phyloP scores from a whole-genome alignment of 1,140 invertebrate species.

The Mylabris phalerata region DNA sequence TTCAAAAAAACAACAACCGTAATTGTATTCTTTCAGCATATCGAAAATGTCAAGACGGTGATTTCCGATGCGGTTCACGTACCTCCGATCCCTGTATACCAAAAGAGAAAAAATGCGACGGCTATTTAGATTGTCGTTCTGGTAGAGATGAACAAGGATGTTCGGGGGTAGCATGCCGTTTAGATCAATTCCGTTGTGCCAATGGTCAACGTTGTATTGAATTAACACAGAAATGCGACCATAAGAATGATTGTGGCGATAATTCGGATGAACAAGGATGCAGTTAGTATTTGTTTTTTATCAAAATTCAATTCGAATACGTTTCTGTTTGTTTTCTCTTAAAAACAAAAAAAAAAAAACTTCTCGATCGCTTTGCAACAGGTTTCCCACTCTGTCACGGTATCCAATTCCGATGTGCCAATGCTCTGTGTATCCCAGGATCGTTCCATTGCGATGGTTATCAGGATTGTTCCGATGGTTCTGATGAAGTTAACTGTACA shows the following conservation, averaged over 20 bases:
- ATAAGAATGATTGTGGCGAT: conserved; percentile 83
- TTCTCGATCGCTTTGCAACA: conserved; percentile 37
- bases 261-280: conserved; percentile 83
- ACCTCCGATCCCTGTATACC: conserved; percentile 70
- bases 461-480: conserved; percentile 77
- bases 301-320: too few species aligned
- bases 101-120: conserved; percentile 82
- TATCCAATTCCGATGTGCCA: conserved; percentile 88
- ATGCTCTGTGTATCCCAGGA: conserved; percentile 85
- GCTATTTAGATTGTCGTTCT: conserved; percentile 81
- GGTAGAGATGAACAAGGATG: conserved; percentile 80
- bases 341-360: neutral
- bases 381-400: conserved; percentile 85
- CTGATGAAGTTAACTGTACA: conserved; percentile 86
- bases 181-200: conserved; percentile 86
- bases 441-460: conserved; percentile 77
- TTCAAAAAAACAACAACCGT: too few species aligned
- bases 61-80: conserved; percentile 67
- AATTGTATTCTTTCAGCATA: conserved; percentile 57
- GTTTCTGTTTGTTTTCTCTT: too few species aligned
- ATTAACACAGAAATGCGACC: conserved; percentile 73
- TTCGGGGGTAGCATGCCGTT: conserved; percentile 61
- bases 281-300: conserved; percentile 52
- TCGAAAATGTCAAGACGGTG: conserved; percentile 74
- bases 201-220: conserved; percentile 80